A percentile compares a stretch with the other conserved stretches of the same genome.
Conservation (phyloP, 2,888 invertebrate genomes). For the Drosophila longiperda region DNA sequence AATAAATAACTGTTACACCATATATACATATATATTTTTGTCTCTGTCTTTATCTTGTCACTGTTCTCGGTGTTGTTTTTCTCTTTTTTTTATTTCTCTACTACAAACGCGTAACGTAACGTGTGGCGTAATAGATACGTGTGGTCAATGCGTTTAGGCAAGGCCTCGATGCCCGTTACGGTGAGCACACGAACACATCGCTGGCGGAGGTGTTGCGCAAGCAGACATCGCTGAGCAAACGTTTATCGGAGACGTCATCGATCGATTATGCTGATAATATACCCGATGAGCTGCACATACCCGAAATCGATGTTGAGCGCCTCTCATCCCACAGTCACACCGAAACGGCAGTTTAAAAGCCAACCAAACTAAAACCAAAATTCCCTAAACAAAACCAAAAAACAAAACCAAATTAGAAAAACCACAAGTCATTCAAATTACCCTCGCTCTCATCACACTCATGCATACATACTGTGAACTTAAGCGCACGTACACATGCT, state of each 20-base stretch:
- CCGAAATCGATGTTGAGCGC: constrained; percentile 96
- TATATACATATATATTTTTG: constrained; percentile 32
- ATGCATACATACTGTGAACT: constrained; percentile 14
- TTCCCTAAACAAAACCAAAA: constrained; percentile 75
- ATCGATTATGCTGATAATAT: constrained; percentile 96
- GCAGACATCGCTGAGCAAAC: constrained; percentile 96
- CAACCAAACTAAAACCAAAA: neutral
- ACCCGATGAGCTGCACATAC: constrained; percentile 94
- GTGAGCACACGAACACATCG: constrained; percentile 96
- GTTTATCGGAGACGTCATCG: constrained; percentile 95
- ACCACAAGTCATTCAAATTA: constrained; percentile 1
- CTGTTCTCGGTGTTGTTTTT: constrained; percentile 66
- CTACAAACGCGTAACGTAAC: neutral
- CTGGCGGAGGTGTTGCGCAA: constrained; percentile 97
- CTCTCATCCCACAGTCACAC: constrained; percentile 97
- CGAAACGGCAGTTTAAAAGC: constrained; percentile 93
- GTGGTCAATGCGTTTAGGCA: constrained; percentile 99
- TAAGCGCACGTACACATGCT: constrained; percentile 22
- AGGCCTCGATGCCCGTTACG: constrained; percentile 97
- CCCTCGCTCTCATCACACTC: constrained; percentile 9
- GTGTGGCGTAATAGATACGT: constrained; percentile 91
- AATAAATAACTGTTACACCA: constrained; percentile 25
- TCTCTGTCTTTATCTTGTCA: constrained; percentile 63
- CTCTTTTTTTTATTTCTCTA: constrained; percentile 54
- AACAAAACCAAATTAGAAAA: neutral